A percentile compares a stretch with the other conserved stretches of the same genome.
Conservation (phyloP, 1,140 invertebrate species). For the Idris sp. region DNA sequence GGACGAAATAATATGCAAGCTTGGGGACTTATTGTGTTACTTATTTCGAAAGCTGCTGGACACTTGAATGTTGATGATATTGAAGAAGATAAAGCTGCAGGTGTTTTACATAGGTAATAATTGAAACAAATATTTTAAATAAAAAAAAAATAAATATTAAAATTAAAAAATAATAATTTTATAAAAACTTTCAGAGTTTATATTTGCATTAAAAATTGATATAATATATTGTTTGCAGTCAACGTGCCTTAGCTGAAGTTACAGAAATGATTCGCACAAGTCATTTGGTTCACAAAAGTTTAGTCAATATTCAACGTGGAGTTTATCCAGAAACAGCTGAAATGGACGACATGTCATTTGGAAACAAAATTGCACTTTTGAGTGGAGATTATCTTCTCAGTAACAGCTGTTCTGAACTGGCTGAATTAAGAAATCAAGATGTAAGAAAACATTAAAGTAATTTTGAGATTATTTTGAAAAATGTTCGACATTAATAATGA, state of each 20-base stretch:
- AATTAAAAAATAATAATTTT: constrained; percentile 15
- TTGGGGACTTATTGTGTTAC: constrained; percentile 92
- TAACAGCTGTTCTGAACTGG: constrained; percentile 92
- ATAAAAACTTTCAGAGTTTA: not conserved
- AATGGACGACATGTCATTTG: constrained; percentile 91
- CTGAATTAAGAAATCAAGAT: constrained; percentile 86
- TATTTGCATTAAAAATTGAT: not conserved
- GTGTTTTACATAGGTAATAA: constrained; percentile 54
- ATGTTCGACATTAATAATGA: no score
- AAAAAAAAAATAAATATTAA: no score
- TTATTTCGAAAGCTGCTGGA: constrained; percentile 86
- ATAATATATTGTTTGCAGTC: constrained; percentile 78
- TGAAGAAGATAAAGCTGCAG: constrained; percentile 85
- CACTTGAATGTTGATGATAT: constrained; percentile 84
- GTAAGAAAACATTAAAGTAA: constrained; percentile 73
- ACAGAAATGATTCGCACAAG: constrained; percentile 99
- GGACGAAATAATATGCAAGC: constrained; percentile 93
- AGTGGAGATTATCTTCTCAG: constrained; percentile 95
- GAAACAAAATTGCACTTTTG: constrained; percentile 95
- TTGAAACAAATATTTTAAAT: constrained; percentile 3
- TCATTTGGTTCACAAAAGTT: constrained; percentile 94
- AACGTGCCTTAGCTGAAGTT: constrained; percentile 94
- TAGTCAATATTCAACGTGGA: constrained; percentile 87
- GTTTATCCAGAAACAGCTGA: constrained; percentile 79
- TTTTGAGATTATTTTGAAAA: no score